Evolutionary conservation across 2,888 invertebrate genomes (phyloP).

Genomic region (Barypeithes pellucidus): DNA sequence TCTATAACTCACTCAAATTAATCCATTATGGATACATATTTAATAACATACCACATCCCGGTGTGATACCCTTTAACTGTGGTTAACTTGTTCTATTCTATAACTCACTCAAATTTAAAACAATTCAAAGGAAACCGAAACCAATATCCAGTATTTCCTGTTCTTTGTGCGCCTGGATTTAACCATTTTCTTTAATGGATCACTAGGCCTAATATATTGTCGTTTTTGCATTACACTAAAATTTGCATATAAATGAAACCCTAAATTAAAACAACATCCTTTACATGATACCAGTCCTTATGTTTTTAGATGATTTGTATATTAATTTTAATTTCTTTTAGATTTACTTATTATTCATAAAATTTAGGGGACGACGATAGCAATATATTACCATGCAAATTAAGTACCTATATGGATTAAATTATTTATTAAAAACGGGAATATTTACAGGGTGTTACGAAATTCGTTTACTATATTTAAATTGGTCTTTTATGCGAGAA

Average conservation of each 20-base stretch:
- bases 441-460: too few species aligned
- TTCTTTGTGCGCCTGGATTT: too few species aligned
- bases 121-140: too few species aligned
- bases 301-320: conserved; percentile 56
- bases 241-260: conserved; percentile 58
- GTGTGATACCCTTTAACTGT: too few species aligned
- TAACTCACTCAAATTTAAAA: too few species aligned
- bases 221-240: conserved; percentile 19
- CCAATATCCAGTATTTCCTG: too few species aligned
- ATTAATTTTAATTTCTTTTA: conserved; percentile 52
- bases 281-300: conserved; percentile 49
- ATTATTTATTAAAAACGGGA: conserved; percentile 8
- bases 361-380: conserved; percentile 42
- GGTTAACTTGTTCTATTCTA: too few species aligned
- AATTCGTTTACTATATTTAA: too few species aligned
- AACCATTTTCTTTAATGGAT: neutral
- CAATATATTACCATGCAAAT: conserved; percentile 55
- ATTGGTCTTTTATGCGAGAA: too few species aligned
- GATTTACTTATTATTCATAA: conserved; percentile 56
- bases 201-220: conserved; percentile 2
- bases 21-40: too few species aligned
- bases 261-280: conserved; percentile 56
- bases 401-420: conserved; percentile 43
- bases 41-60: too few species aligned
- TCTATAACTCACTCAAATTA: too few species aligned